Percentiles rank a stretch among this genome's conserved stretches.
Evolutionary conservation across 2,888 invertebrate genomes (phyloP).

Genomic region (Dione vanillae): DNA sequence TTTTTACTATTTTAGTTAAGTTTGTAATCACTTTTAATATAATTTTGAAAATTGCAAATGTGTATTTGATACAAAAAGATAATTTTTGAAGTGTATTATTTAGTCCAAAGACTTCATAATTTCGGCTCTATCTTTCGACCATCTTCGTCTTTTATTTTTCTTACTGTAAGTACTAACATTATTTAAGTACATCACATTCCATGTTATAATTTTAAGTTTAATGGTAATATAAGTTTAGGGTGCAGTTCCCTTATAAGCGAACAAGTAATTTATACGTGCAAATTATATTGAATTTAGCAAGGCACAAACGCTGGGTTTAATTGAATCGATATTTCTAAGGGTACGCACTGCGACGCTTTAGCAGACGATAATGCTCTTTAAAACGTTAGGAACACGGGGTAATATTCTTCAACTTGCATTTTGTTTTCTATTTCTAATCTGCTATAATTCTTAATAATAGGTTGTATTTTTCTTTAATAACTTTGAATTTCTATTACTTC

Average conservation of each 20-base stretch:
- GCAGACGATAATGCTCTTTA: slow-evolving; percentile 29
- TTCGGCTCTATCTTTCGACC: slow-evolving; percentile 33
- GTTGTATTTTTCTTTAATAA: slow-evolving; percentile 7
- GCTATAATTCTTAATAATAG: neutral
- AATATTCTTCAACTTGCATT: slow-evolving; percentile 13
- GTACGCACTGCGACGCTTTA: slow-evolving; percentile 17
- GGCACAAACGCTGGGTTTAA: slow-evolving; percentile 35
- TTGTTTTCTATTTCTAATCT: slow-evolving; percentile 10
- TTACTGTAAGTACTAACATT: slow-evolving; percentile 16
- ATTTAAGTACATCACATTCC: slow-evolving; percentile 41
- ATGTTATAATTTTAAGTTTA: slow-evolving; percentile 32
- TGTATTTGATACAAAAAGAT: slow-evolving; percentile 34
- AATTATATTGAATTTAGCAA: slow-evolving; percentile 37
- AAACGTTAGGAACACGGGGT: slow-evolving; percentile 6
- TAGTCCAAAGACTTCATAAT: slow-evolving; percentile 54
- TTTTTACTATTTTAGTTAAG: slow-evolving; percentile 40
- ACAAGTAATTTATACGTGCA: slow-evolving; percentile 27
- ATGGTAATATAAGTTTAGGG: slow-evolving; percentile 7
- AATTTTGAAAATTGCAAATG: slow-evolving; percentile 5
- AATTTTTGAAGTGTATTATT: slow-evolving; percentile 46
- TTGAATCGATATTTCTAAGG: slow-evolving; percentile 41
- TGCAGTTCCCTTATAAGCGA: slow-evolving; percentile 21
- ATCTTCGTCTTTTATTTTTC: slow-evolving; percentile 34
- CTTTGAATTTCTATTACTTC: slow-evolving; percentile 41
- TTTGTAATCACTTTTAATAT: slow-evolving; percentile 6